Conservation (phyloP, 1,140 invertebrate genomes). For the Liolophura sinensis region DNA sequence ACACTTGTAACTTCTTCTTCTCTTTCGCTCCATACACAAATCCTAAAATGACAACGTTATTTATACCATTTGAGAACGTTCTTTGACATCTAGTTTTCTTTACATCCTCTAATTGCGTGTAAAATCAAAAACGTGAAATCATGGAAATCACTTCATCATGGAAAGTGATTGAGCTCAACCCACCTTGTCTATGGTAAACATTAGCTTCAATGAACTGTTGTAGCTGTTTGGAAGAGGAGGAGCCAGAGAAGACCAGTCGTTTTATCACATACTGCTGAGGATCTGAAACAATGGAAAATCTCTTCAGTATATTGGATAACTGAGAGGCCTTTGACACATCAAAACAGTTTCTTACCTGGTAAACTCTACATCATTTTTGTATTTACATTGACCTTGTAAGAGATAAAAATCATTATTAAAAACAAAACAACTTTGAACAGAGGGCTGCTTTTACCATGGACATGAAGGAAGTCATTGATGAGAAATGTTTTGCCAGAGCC, state of each 20-base stretch:
- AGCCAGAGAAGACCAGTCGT: constrained; percentile 52
- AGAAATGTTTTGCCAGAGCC: constrained; percentile 60
- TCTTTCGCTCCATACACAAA: constrained; percentile 59
- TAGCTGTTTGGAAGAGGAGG: constrained; percentile 53
- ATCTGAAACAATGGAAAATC: constrained; percentile 32
- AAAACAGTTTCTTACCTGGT: no score
- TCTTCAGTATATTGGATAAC: not conserved
- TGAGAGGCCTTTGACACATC: no score
- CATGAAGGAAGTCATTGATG: constrained; percentile 52
- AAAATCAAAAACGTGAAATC: not conserved
- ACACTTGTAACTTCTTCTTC: constrained; percentile 54
- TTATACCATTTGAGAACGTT: constrained; percentile 2
- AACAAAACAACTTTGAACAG: not conserved
- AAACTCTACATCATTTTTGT: no score
- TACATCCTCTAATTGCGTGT: not conserved
- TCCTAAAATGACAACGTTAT: constrained; percentile 28
- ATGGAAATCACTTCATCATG: no score
- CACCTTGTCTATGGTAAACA: constrained; percentile 58
- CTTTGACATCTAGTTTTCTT: not conserved
- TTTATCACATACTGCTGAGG: constrained; percentile 45
- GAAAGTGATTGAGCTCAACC: not conserved
- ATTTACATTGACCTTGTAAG: no score
- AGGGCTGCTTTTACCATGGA: constrained; percentile 34
- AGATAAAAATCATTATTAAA: no score
- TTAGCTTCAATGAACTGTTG: constrained; percentile 56